Evolutionary conservation across 2,888 invertebrate species (phyloP).

Genomic region (Aporophyla lueneburgensis): DNA sequence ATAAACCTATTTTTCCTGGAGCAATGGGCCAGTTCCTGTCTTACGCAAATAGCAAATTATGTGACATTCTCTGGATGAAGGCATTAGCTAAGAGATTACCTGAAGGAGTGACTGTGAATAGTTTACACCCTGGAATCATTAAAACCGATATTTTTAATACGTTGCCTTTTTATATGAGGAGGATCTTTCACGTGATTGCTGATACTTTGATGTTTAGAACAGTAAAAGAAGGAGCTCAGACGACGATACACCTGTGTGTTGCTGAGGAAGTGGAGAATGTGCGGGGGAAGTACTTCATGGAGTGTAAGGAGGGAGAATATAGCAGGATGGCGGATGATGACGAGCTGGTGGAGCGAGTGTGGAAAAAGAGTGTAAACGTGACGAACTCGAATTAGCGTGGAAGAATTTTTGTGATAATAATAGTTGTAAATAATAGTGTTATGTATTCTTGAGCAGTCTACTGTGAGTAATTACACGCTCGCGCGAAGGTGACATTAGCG

Average conservation of each 20-base stretch:
- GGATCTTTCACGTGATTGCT: constrained; percentile 88
- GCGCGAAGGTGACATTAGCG: too few species aligned
- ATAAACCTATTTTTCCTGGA: constrained; percentile 62
- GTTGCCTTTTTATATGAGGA: constrained; percentile 83
- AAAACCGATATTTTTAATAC: constrained; percentile 94
- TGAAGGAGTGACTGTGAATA: constrained; percentile 93
- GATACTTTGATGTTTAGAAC: constrained; percentile 92
- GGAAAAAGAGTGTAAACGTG: constrained; percentile 90
- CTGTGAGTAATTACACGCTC: background rate
- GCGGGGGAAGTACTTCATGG: constrained; percentile 94
- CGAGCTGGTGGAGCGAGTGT: constrained; percentile 93
- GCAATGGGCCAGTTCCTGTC: constrained; percentile 81
- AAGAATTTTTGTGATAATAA: background rate
- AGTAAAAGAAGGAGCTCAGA: constrained; percentile 94
- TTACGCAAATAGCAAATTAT: constrained; percentile 85
- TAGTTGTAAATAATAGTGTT: background rate
- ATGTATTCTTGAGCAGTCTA: background rate
- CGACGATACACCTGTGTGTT: constrained; percentile 93
- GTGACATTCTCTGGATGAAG: constrained; percentile 83
- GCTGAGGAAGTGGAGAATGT: constrained; percentile 93
- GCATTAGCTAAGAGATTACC: constrained; percentile 82
- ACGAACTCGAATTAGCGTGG: constrained; percentile 46
- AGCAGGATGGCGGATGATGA: constrained; percentile 91
- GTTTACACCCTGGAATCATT: constrained; percentile 95
- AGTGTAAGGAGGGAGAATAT: constrained; percentile 92